Evolutionary conservation across 2,888 invertebrate genomes (phyloP).

Genomic region (Onchidella celtica): DNA sequence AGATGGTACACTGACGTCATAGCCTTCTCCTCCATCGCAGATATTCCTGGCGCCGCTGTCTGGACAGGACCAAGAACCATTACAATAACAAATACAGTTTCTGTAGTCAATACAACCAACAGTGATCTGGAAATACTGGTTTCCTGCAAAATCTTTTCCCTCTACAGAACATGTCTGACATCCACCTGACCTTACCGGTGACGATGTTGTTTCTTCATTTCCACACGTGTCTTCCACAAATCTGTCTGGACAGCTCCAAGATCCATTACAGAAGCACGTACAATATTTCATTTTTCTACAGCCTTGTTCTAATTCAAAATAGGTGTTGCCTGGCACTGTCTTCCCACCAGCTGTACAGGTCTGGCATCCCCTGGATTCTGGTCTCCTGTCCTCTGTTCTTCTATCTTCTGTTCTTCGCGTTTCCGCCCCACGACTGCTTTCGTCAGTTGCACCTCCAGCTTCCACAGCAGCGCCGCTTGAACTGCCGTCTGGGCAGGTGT

Average conservation of each 20-base stretch:
- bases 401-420: not conserved
- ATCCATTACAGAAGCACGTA: conserved; percentile 68
- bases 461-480: conserved; percentile 45
- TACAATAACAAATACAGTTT: conserved; percentile 67
- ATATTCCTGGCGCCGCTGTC: conserved; percentile 54
- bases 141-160: conserved; percentile 57
- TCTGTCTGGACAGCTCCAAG: conserved; percentile 63
- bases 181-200: not conserved
- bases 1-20: not conserved
- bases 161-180: conserved; percentile 46
- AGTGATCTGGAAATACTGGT: conserved; percentile 58
- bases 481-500: conserved; percentile 56
- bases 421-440: not conserved
- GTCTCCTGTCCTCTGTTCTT: not conserved
- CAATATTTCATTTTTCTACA: conserved; percentile 67
- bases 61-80: conserved; percentile 68
- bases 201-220: conserved; percentile 31
- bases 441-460: not conserved
- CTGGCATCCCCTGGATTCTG: not conserved
- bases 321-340: conserved; percentile 58
- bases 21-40: conserved; percentile 53
- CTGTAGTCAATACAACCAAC: conserved; percentile 67
- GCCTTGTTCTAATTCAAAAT: conserved; percentile 64
- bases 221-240: conserved; percentile 41
- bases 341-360: conserved; percentile 54